Conservation (phyloP, 2,113 vertebrate genomes). For the Coptodon rendalli region DNA sequence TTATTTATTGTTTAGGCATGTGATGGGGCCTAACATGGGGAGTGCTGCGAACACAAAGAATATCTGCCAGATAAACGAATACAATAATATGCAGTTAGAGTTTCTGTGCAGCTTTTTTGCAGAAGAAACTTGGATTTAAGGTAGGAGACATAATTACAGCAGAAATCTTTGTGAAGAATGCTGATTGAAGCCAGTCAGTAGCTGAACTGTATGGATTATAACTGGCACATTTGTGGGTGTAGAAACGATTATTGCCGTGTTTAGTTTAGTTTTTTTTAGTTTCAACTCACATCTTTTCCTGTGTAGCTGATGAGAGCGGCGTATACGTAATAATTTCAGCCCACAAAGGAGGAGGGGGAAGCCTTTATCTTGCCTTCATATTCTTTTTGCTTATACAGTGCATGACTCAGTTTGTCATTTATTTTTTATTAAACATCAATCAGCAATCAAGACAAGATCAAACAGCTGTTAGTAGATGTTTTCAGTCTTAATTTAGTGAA, state of each 20-base stretch:
- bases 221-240: neutral
- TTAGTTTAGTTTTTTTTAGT: neutral
- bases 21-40: neutral
- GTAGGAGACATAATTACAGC: neutral
- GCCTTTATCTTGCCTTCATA: neutral
- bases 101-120: neutral
- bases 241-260: neutral
- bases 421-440: neutral
- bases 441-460: neutral
- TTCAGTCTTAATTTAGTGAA: neutral
- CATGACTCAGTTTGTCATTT: neutral
- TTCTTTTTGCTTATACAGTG: neutral
- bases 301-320: neutral
- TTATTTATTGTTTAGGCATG: constrained; percentile 16
- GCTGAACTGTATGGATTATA: constrained; percentile 1
- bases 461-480: neutral
- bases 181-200: neutral
- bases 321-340: neutral
- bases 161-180: neutral
- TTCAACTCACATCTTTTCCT: neutral
- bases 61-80: constrained; percentile 6
- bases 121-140: neutral
- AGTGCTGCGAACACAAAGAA: neutral
- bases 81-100: neutral
- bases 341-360: neutral